Evolutionary conservation across 2,888 invertebrate genomes (phyloP).

Genomic region (Thereva nobilitata): DNA sequence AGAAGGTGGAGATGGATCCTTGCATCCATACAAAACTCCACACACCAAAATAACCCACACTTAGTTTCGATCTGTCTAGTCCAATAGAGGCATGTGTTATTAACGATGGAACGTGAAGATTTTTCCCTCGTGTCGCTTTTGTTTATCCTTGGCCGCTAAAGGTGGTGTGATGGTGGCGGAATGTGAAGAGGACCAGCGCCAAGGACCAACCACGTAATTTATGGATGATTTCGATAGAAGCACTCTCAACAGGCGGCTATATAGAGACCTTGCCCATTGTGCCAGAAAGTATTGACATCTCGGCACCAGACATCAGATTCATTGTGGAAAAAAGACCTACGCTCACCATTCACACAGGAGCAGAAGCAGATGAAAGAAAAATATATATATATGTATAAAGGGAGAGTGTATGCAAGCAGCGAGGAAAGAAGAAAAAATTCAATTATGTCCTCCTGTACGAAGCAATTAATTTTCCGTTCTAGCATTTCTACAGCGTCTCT

Average conservation of each 20-base stretch:
- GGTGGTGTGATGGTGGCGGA: neutral
- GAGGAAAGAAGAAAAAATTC: constrained; percentile 30
- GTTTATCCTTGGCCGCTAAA: neutral
- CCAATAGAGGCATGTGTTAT: neutral
- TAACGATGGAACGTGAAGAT: constrained; percentile 11
- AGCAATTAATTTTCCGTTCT: constrained; percentile 32
- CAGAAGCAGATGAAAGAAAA: no score
- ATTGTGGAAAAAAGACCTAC: neutral
- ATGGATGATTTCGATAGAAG: constrained; percentile 31
- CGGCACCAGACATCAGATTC: constrained; percentile 23
- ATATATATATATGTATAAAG: no score
- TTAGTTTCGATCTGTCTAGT: no score
- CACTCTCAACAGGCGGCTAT: constrained; percentile 19
- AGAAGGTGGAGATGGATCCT: no score
- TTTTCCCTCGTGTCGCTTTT: constrained; percentile 6
- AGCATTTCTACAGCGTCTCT: constrained; percentile 2
- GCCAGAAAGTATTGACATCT: constrained; percentile 26
- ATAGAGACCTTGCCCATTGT: constrained; percentile 21
- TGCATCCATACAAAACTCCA: no score
- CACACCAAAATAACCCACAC: no score
- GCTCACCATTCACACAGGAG: no score
- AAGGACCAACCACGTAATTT: constrained; percentile 12
- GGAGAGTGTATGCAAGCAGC: neutral
- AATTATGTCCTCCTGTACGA: constrained; percentile 33
- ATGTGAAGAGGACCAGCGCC: constrained; percentile 1